phyloP scores from a whole-genome alignment of 2,113 vertebrate species.

The Carollia perspicillata region DNA sequence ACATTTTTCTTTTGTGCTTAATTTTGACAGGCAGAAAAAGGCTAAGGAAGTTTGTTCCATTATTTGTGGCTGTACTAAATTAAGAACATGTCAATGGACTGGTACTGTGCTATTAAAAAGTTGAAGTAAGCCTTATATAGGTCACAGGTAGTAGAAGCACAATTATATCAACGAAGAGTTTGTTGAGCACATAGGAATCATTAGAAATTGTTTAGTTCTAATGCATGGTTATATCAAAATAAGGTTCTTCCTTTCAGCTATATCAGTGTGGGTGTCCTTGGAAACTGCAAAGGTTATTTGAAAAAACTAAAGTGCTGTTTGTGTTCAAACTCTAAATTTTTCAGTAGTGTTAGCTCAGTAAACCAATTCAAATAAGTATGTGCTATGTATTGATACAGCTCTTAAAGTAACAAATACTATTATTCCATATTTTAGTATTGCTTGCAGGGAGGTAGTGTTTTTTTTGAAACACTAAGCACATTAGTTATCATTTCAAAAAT shows the following conservation, averaged over 20 bases:
- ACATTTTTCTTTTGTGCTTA: conserved; percentile 69
- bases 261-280: background rate
- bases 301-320: background rate
- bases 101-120: conserved; percentile 35
- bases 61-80: conserved; percentile 19
- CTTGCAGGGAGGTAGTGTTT: background rate
- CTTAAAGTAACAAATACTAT: background rate
- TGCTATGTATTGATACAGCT: background rate
- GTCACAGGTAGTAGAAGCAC: conserved; percentile 16
- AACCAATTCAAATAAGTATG: background rate
- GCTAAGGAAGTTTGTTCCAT: background rate
- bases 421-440: background rate
- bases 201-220: conserved; percentile 7
- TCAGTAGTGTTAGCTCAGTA: background rate
- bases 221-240: background rate
- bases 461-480: background rate
- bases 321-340: background rate
- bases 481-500: conserved; percentile 20
- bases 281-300: background rate
- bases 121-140: conserved; percentile 42
- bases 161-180: conserved; percentile 6
- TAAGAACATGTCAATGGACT: background rate
- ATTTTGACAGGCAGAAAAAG: conserved; percentile 65
- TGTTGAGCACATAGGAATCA: background rate
- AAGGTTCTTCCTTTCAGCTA: background rate